These are phyloP conservation scores for Pelosia muscerda DNA, from an alignment of 2,888 invertebrate species.

Conservation along the genomic window DNA sequence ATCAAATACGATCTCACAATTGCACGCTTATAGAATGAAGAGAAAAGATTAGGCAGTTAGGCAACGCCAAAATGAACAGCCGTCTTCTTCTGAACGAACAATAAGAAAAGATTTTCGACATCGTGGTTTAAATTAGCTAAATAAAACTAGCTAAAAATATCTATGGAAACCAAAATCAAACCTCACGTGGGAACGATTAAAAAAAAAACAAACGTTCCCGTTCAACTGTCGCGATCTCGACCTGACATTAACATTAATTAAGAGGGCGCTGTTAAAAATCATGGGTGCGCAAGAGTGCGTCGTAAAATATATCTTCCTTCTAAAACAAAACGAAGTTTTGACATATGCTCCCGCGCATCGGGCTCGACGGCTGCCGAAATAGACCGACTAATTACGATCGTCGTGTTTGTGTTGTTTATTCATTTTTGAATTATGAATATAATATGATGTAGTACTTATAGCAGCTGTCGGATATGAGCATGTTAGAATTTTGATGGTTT, in stretches of 20 bases:
- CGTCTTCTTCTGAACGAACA: background rate
- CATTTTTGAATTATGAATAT: constrained; percentile 49
- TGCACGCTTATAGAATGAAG: no score
- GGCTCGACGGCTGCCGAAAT: constrained; percentile 50
- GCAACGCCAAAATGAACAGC: background rate
- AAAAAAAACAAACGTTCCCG: constrained; percentile 41
- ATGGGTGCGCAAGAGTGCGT: constrained; percentile 38
- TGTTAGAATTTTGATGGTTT: constrained; percentile 2
- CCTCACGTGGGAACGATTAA: constrained; percentile 37
- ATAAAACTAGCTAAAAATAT: constrained; percentile 8
- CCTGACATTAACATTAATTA: constrained; percentile 50
- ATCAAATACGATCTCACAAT: no score
- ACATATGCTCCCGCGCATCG: constrained; percentile 55
- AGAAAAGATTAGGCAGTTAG: no score
- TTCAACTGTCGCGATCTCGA: constrained; percentile 43
- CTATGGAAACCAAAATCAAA: constrained; percentile 13
- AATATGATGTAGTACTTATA: constrained; percentile 27
- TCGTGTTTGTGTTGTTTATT: constrained; percentile 42
- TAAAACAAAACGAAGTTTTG: constrained; percentile 59
- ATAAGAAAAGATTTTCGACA: background rate
- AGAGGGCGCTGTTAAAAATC: constrained; percentile 48
- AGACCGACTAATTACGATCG: constrained; percentile 59
- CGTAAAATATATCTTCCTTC: constrained; percentile 55
- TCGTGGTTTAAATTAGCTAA: constrained; percentile 7
- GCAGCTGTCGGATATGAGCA: constrained; percentile 26